phyloP scores from a whole-genome alignment of 1,140 invertebrate species.

The Oscheius sp. region DNA sequence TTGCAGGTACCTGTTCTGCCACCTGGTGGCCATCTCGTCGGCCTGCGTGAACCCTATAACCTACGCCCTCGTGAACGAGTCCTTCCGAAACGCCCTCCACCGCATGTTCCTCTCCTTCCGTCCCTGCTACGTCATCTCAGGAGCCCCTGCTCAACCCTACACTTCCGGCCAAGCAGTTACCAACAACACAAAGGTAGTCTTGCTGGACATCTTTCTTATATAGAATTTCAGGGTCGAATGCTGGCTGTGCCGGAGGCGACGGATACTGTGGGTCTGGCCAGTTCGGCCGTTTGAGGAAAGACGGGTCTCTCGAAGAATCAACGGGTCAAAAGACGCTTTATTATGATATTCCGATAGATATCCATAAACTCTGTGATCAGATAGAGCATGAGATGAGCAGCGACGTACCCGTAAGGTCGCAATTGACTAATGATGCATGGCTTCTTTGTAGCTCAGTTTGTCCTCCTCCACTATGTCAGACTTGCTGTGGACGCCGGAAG shows the following conservation, averaged over 20 bases:
- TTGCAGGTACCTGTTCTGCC: conserved; percentile 56
- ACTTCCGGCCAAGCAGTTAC: neutral
- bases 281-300: neutral
- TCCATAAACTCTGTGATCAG: too few species aligned
- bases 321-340: neutral
- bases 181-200: neutral
- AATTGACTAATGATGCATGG: neutral
- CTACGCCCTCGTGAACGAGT: conserved; percentile 55
- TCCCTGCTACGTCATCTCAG: conserved; percentile 44
- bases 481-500: conserved; percentile 4
- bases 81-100: conserved; percentile 33
- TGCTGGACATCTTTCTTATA: neutral
- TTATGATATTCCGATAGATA: neutral
- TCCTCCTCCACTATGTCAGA: conserved; percentile 17
- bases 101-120: conserved; percentile 43
- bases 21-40: conserved; percentile 56
- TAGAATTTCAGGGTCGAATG: neutral
- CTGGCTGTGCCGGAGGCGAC: neutral
- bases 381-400: too few species aligned
- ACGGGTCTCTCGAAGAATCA: neutral
- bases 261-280: neutral
- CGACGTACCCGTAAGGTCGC: too few species aligned
- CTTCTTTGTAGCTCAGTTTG: conserved; percentile 7
- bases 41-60: conserved; percentile 58
- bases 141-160: conserved; percentile 17